Percentiles rank a stretch among this genome's conserved stretches.
phyloP scores from a whole-genome alignment of 2,888 invertebrate species.

The Cephalotes varians region DNA sequence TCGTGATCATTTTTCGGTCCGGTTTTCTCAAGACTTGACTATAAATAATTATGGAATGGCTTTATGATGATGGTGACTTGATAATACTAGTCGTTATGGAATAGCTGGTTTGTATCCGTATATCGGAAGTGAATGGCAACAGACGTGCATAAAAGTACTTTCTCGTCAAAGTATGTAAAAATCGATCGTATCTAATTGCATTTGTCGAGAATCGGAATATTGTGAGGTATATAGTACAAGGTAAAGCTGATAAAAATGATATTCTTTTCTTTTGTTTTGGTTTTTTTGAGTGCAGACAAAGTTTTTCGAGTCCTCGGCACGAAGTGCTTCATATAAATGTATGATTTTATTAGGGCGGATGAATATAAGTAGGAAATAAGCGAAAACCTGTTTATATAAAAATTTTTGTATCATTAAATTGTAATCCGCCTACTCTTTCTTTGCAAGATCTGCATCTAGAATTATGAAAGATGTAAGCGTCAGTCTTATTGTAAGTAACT shows the following conservation, averaged over 20 bases:
- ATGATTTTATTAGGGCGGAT: slow-evolving; percentile 54
- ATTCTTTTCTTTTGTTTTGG: slow-evolving; percentile 49
- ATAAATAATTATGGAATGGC: slow-evolving; percentile 54
- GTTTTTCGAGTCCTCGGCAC: slow-evolving; percentile 48
- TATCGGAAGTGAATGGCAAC: slow-evolving; percentile 74
- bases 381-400: slow-evolving; percentile 57
- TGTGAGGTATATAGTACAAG: slow-evolving; percentile 52
- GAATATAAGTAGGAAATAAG: slow-evolving; percentile 46
- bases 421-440: slow-evolving; percentile 57
- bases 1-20: slow-evolving; percentile 54
- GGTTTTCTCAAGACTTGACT: slow-evolving; percentile 50
- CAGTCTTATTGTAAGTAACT: slow-evolving; percentile 71
- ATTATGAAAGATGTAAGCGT: slow-evolving; percentile 65
- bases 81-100: slow-evolving; percentile 63
- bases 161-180: slow-evolving; percentile 59
- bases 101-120: slow-evolving; percentile 78
- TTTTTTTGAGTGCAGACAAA: slow-evolving; percentile 57
- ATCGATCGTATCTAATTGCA: slow-evolving; percentile 54
- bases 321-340: slow-evolving; percentile 43
- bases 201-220: slow-evolving; percentile 48
- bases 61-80: slow-evolving; percentile 50
- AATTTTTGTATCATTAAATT: slow-evolving; percentile 68
- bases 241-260: slow-evolving; percentile 35
- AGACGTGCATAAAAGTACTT: slow-evolving; percentile 60
- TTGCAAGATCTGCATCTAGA: slow-evolving; percentile 69